A percentile compares a stretch with the other conserved stretches of the same genome.
Conservation (phyloP, 2,797 vertebrate genomes). For the Amniataba percoides region DNA sequence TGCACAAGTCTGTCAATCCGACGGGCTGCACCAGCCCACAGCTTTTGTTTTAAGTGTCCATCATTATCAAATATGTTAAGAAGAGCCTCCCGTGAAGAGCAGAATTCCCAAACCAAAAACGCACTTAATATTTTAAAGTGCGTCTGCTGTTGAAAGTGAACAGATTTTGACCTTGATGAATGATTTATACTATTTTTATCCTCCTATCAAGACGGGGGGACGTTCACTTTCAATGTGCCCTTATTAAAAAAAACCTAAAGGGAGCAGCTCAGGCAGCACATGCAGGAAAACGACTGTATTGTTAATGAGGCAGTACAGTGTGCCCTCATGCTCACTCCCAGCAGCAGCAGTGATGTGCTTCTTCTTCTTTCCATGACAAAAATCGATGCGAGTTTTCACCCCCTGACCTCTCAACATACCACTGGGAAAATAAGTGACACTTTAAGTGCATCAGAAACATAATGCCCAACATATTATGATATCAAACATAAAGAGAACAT, state of each 20-base stretch:
- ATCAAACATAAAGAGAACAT: conserved; percentile 18
- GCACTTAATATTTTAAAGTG: conserved; percentile 54
- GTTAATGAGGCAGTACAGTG: conserved; percentile 40
- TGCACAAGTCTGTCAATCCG: conserved; percentile 15
- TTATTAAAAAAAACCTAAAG: conserved; percentile 50
- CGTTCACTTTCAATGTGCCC: conserved; percentile 29
- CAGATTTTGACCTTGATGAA: conserved; percentile 61
- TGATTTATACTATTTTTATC: conserved; percentile 51
- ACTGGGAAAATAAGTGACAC: conserved; percentile 58
- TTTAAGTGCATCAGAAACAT: conserved; percentile 48
- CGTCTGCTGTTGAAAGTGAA: conserved; percentile 40
- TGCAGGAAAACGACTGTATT: background rate
- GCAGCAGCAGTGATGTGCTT: conserved; percentile 24
- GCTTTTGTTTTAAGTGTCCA: conserved; percentile 44
- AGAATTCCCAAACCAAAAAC: conserved; percentile 32
- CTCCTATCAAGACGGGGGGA: conserved; percentile 28
- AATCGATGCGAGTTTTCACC: conserved; percentile 61
- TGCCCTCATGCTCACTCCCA: conserved; percentile 16
- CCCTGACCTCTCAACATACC: conserved; percentile 58
- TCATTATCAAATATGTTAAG: conserved; percentile 17
- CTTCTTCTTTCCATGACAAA: conserved; percentile 35
- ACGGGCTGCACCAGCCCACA: conserved; percentile 20
- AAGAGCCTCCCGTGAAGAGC: conserved; percentile 12
- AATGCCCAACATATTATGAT: conserved; percentile 27
- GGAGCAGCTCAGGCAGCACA: conserved; percentile 14